Percentiles rank a stretch among this genome's conserved stretches.
Evolutionary conservation across 2,888 invertebrate genomes (phyloP).

Genomic region (Octodonta nipae): DNA sequence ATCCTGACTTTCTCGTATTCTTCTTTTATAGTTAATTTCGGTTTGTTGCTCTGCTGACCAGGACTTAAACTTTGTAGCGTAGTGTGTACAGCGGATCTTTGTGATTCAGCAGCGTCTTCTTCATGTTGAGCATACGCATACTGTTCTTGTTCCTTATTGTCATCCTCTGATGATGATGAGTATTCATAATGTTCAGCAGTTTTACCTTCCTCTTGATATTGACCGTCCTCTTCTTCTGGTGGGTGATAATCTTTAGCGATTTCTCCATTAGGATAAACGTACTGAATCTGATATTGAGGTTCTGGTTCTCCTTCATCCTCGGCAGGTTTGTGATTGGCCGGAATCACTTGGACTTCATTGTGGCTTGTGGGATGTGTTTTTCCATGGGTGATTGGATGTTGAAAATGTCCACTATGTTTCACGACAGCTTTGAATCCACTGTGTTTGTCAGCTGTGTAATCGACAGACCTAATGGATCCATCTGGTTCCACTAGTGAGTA

Average conservation of each 20-base stretch:
- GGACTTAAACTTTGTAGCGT: conserved; percentile 4
- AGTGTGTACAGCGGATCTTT: too few relatives aligned
- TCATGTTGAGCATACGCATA: too few relatives aligned
- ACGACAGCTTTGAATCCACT: conserved; percentile 46
- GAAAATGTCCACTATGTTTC: conserved; percentile 39
- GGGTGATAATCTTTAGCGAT: too few relatives aligned
- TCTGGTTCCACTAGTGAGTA: conserved; percentile 57
- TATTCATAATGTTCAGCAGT: conserved; percentile 10
- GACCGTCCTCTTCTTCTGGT: not conserved
- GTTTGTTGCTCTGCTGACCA: conserved; percentile 5
- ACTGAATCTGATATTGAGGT: conserved; percentile 7
- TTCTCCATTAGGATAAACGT: conserved; percentile 10
- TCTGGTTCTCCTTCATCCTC: conserved; percentile 5
- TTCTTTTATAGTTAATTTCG: conserved; percentile 5
- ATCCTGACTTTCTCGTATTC: conserved; percentile 4
- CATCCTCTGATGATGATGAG: conserved; percentile 9
- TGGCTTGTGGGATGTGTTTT: conserved; percentile 17
- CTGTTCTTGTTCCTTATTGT: conserved; percentile 5
- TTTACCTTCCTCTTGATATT: conserved; percentile 7
- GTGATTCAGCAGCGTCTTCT: too few relatives aligned
- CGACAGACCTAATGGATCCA: conserved; percentile 47
- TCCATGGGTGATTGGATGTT: conserved; percentile 23
- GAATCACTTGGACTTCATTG: conserved; percentile 16
- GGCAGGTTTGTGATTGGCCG: conserved; percentile 6
- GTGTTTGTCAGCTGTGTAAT: conserved; percentile 46